Percentiles rank a stretch among this genome's conserved stretches.
These are phyloP conservation scores for Apotomis betuletana DNA, from an alignment of 2,888 invertebrate species.

Conservation along the genomic window DNA sequence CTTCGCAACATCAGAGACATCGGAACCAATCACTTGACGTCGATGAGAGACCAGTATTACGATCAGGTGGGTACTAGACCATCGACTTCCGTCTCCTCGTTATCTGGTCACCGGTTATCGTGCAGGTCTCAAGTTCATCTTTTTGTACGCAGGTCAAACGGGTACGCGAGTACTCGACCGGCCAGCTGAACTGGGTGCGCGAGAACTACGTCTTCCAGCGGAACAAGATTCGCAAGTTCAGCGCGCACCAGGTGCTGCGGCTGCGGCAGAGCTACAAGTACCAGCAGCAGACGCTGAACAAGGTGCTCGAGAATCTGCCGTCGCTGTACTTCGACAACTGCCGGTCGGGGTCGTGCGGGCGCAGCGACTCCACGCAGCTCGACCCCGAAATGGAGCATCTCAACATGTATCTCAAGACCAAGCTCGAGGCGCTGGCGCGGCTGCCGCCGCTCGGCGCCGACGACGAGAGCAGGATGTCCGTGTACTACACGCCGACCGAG, in stretches of 20 bases:
- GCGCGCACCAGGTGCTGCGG: conserved; percentile 94
- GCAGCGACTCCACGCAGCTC: conserved; percentile 89
- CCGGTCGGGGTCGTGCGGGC: conserved; percentile 91
- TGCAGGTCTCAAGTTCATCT: conserved; percentile 18
- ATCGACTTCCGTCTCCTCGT: background rate
- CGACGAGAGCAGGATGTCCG: conserved; percentile 87
- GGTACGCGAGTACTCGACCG: conserved; percentile 95
- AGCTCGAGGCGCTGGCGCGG: conserved; percentile 84
- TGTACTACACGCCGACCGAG: conserved; percentile 93
- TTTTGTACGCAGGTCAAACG: conserved; percentile 88
- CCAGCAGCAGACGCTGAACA: conserved; percentile 97
- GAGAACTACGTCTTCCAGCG: conserved; percentile 98
- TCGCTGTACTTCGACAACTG: conserved; percentile 97
- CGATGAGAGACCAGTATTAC: conserved; percentile 94
- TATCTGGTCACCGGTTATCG: background rate
- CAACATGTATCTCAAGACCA: conserved; percentile 87
- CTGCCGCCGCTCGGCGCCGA: conserved; percentile 81
- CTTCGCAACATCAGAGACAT: conserved; percentile 95
- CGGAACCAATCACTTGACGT: conserved; percentile 93
- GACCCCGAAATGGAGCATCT: conserved; percentile 86
- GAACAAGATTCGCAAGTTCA: conserved; percentile 96
- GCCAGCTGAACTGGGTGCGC: conserved; percentile 95
- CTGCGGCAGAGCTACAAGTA: conserved; percentile 97
- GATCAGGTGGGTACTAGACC: conserved; percentile 88
- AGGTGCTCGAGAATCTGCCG: conserved; percentile 95